Base-by-base conservation (phyloP, 1,140 invertebrate genomes). In the Eulimnadia texana region DNA sequence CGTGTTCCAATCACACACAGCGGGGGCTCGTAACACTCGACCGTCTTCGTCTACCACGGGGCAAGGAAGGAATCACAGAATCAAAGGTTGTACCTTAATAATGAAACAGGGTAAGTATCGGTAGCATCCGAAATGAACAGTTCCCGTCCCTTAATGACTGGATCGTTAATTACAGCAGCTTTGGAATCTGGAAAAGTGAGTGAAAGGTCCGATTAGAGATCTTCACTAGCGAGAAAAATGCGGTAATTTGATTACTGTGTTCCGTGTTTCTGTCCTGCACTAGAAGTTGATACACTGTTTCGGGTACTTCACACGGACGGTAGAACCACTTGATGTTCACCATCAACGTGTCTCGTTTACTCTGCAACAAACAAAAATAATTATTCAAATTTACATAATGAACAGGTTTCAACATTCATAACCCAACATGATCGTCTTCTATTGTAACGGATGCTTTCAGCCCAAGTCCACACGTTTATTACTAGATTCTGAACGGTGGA, bases 111-210 rank as follows among this genome's bases (percentile, higher is more conserved):
- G 62, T 76, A 76, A 3, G 74, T 76, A 62, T 79, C 78, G 2
- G 75, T 74, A 20, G 76, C 74, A 68, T 77, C 75, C 0, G 77
- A 78, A 51, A 77, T 78, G 66, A 79, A 78, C 16, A 79, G 70
- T 67, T 79, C 78, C 49, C 78, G 65, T 3, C 71, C 69, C 64
- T 72, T 72, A 20, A 77, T 70, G 53, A 72, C 66, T 33, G 76
- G 73, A 64, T 77, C 72, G 25, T 73, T 69, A 13, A 75, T 69
- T 16, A 71, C 68, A 28, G 69, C 64, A 24, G 70, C 67, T 62
- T 70, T 69, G 11, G 68, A 70, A 53, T 66, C 66, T 66, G 56
- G 47, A 61, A 22, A 24, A 49, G 28, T 16, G 27, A 58, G 50
- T 11, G n/a, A 59, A 59, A n/a, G n/a, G n/a, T n/a, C n/a, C n/a